Percentiles rank a stretch among this genome's conserved stretches.
These are phyloP conservation scores for Noctua janthe DNA, from an alignment of 2,888 invertebrate genomes.

Conservation along the genomic window DNA sequence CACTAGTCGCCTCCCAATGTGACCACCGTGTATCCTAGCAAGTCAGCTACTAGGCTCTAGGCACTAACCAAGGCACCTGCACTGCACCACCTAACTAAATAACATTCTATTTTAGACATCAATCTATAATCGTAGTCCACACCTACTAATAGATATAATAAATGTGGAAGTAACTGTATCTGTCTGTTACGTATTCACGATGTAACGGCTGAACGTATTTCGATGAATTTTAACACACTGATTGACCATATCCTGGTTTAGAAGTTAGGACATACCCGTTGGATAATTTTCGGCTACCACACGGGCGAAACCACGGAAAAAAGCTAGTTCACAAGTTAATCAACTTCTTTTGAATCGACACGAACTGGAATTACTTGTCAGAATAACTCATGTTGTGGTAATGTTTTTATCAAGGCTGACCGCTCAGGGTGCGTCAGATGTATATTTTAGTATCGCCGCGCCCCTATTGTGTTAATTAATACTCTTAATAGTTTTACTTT, in stretches of 20 bases:
- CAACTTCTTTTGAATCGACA: neutral
- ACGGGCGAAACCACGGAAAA: neutral
- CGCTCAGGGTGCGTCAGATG: constrained; percentile 24
- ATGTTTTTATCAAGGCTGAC: constrained; percentile 24
- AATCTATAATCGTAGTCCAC: neutral
- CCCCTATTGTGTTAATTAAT: constrained; percentile 1
- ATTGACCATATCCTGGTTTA: too few species aligned
- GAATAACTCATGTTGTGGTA: constrained; percentile 3
- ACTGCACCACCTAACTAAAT: too few species aligned
- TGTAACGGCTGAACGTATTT: neutral
- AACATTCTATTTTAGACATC: too few species aligned
- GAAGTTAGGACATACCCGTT: too few species aligned
- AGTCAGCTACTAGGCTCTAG: too few species aligned
- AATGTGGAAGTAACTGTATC: neutral
- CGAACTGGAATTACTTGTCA: neutral
- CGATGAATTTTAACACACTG: neutral
- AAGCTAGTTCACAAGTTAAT: neutral
- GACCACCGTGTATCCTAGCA: too few species aligned
- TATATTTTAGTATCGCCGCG: neutral
- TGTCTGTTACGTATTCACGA: neutral
- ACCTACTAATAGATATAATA: neutral
- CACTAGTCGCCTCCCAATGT: too few species aligned
- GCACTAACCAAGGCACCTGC: too few species aligned
- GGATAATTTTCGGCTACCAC: too few species aligned
- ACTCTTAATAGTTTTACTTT: neutral